A percentile compares a stretch with the other conserved stretches of the same genome.
phyloP scores from a whole-genome alignment of 2,888 invertebrate genomes.

The Villa cingulata region DNA sequence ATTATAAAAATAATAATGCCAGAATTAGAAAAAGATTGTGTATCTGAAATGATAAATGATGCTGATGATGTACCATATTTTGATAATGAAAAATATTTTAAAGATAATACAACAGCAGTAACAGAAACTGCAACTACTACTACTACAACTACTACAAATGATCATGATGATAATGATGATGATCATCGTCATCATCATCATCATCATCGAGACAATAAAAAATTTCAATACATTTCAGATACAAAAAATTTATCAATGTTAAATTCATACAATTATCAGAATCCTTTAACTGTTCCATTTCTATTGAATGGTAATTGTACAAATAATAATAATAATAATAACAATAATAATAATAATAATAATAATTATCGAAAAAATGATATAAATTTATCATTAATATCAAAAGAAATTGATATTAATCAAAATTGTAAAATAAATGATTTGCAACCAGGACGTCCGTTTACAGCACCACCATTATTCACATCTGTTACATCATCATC shows the following conservation, averaged over 20 bases:
- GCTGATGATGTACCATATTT: constrained; percentile 26
- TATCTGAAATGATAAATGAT: constrained; percentile 32
- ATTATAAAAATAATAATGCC: constrained; percentile 32
- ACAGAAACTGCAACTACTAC: too few relatives aligned
- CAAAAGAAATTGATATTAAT: not conserved
- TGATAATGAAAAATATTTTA: constrained; percentile 16
- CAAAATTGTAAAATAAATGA: not conserved
- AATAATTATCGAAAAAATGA: not conserved
- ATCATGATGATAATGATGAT: not conserved
- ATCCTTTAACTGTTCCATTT: constrained; percentile 28
- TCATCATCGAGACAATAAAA: not conserved
- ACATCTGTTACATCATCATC: not conserved
- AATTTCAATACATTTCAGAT: not conserved
- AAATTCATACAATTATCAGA: constrained; percentile 30
- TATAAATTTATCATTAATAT: not conserved
- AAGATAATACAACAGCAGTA: not conserved
- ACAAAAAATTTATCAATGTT: constrained; percentile 10
- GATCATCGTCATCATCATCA: not conserved
- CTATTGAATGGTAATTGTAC: too few relatives aligned
- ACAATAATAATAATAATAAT: not conserved
- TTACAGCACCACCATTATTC: constrained; percentile 4
- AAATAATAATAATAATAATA: not conserved
- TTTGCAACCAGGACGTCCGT: constrained; percentile 3
- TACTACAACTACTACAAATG: not conserved
- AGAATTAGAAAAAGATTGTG: constrained; percentile 32